Evolutionary conservation across 2,797 vertebrate genomes (phyloP), one percentile per base, ranked within the genome.

Genomic region (Syndactyla subalaris): DNA sequence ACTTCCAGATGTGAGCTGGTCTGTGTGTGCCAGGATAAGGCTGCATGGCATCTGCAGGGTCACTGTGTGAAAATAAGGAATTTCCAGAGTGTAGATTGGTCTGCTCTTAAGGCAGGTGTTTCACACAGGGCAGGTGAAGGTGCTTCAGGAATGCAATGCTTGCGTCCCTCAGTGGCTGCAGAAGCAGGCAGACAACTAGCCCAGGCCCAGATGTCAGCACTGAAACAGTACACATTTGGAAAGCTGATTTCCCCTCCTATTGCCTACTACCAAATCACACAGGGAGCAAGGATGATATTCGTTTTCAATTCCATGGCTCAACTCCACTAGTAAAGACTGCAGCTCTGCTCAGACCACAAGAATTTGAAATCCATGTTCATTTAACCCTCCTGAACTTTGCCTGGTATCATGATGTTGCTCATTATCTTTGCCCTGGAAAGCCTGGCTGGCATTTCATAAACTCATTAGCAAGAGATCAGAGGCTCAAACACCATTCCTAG

Each of bases 331-430:
- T 19, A 55, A 85, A 71, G 0, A 5, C 71, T 63, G 57, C 77
- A 90, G 77, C 74, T 87, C 71, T 63, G 59, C 52, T 70, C 78
- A 51, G 32, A 74, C 51, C 43, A 10, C 0, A 16, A 38, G 62
- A 87, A 93, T 62, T 78, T 94, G 68, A 91, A 87, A 78, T 32
- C 68, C 43, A 10, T 39, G 65, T 92, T 92, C 79, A 52, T 88
- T 95, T 96, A 96, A 92, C 93, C 86, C 72, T 32, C 38, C 63
- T 92, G 95, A 95, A 95, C 91, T 95, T 52, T 72, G 85, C 79
- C 90, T 83, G 66, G 23, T 90, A 88, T 30, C 49, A 30, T 29
- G n/a, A 61, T 88, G 89, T 55, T 88, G 49, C 81, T 92, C 82
- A 70, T 94, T 95, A 92, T 89, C 88, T 94, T n/a, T 82, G 88